These are phyloP conservation scores for Heliconius hermathena DNA, from an alignment of 1,140 invertebrate species.

Conservation along the genomic window DNA sequence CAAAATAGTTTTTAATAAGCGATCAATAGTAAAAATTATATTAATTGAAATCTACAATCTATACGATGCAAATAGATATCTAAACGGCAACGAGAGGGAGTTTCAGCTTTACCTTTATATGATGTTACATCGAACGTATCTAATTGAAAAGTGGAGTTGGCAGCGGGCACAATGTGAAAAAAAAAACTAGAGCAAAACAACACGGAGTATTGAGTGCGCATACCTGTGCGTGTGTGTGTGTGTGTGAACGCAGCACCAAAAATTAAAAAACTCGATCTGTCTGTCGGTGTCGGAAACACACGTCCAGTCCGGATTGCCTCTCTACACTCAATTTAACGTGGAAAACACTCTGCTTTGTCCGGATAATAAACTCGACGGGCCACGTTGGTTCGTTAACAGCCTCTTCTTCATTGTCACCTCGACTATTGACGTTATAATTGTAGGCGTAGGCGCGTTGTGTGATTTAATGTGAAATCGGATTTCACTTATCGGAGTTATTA, in stretches of 20 bases:
- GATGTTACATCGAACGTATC: slow-evolving; percentile 28
- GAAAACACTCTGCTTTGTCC: slow-evolving; percentile 77
- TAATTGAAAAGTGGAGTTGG: slow-evolving; percentile 64
- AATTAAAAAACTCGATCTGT: slow-evolving; percentile 49
- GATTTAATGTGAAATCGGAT: slow-evolving; percentile 26
- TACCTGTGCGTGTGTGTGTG: slow-evolving; percentile 31
- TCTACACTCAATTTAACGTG: slow-evolving; percentile 78
- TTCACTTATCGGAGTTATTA: neutral
- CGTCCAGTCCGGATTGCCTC: slow-evolving; percentile 68
- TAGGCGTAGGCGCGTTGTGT: slow-evolving; percentile 20
- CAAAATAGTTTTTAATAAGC: neutral
- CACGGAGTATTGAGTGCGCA: slow-evolving; percentile 11
- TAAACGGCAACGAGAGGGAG: neutral
- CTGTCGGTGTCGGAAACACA: slow-evolving; percentile 45
- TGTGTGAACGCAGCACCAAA: slow-evolving; percentile 40
- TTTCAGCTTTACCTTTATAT: slow-evolving; percentile 18
- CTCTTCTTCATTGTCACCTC: slow-evolving; percentile 47
- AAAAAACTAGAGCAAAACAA: slow-evolving; percentile 37
- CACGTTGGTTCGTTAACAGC: slow-evolving; percentile 49
- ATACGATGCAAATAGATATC: slow-evolving; percentile 1
- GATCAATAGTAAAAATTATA: neutral
- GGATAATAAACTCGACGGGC: slow-evolving; percentile 65
- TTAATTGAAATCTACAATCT: neutral
- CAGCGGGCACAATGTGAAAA: slow-evolving; percentile 27
- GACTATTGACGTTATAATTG: slow-evolving; percentile 34